Evolutionary conservation across 2,113 vertebrate species (phyloP).

Genomic region (Dendrocopos noguchii): DNA sequence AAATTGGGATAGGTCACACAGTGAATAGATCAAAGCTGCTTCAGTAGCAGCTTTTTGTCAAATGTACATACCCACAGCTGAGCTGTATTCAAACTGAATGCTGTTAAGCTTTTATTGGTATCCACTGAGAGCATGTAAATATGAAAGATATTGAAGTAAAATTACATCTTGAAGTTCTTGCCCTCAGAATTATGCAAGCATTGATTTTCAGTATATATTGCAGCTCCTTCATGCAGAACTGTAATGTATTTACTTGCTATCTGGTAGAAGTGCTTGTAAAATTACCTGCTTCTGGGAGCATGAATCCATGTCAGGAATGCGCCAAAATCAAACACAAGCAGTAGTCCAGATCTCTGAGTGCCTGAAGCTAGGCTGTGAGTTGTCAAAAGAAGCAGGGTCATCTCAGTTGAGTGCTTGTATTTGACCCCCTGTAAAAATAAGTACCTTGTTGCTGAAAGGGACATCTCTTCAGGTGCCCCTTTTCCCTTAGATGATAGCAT

Average conservation of each 20-base stretch:
- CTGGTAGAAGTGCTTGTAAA: constrained; percentile 14
- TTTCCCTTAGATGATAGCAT: background rate
- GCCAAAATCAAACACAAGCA: background rate
- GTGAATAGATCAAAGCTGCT: background rate
- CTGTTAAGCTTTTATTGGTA: constrained; percentile 33
- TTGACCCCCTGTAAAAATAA: background rate
- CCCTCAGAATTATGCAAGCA: constrained; percentile 12
- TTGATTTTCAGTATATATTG: constrained; percentile 42
- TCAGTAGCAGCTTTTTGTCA: background rate
- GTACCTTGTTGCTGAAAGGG: background rate
- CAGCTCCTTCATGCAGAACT: constrained; percentile 34
- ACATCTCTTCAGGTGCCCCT: background rate
- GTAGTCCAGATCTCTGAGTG: background rate
- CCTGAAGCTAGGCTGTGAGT: background rate
- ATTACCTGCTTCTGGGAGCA: constrained; percentile 3
- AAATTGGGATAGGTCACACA: background rate
- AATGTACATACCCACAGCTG: background rate
- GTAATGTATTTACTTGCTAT: constrained; percentile 16
- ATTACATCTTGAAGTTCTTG: constrained; percentile 5
- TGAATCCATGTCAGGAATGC: background rate
- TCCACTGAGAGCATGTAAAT: background rate
- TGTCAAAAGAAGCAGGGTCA: background rate
- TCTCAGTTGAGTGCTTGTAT: background rate
- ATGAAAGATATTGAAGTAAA: constrained; percentile 13
- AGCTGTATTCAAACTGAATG: background rate